A percentile compares a stretch with the other conserved stretches of the same genome.
Conservation (phyloP, 2,888 invertebrate genomes). For the Stegana nigrithorax region DNA sequence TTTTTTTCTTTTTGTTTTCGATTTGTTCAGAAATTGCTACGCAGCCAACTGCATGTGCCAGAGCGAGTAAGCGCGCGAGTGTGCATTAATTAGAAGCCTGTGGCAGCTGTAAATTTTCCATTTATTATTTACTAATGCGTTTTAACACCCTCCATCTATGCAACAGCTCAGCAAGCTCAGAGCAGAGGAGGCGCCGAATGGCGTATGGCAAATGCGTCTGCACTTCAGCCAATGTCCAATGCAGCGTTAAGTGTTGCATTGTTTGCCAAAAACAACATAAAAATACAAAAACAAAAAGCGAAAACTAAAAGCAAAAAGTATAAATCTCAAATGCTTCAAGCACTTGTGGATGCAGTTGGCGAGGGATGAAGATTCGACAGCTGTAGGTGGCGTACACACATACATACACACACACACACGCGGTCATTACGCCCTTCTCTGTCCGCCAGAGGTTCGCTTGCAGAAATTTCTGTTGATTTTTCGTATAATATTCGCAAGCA, state of each 20-base stretch:
- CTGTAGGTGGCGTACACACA: not conserved
- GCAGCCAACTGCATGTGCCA: not conserved
- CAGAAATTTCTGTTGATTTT: conserved; percentile 35
- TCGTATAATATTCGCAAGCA: conserved; percentile 50
- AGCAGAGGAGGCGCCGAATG: not conserved
- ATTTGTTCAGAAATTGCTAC: not conserved
- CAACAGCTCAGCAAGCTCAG: not conserved
- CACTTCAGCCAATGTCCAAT: not conserved
- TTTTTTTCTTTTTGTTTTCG: too few relatives aligned
- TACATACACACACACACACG: too few relatives aligned
- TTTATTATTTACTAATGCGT: conserved; percentile 7
- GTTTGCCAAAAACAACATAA: not conserved
- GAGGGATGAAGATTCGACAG: not conserved
- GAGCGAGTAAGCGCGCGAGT: not conserved
- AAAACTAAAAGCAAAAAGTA: not conserved
- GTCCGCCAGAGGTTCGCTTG: not conserved
- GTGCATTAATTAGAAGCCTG: not conserved
- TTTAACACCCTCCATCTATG: not conserved
- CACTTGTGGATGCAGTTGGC: not conserved
- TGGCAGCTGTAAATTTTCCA: conserved; percentile 2
- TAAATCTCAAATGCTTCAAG: not conserved
- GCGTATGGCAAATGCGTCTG: not conserved
- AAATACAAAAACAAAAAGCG: not conserved
- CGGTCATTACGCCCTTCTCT: not conserved
- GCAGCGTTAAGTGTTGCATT: conserved; percentile 6